These are phyloP conservation scores for Patagioenas fasciata DNA, from an alignment of 2,113 vertebrate genomes.

Conservation along the genomic window DNA sequence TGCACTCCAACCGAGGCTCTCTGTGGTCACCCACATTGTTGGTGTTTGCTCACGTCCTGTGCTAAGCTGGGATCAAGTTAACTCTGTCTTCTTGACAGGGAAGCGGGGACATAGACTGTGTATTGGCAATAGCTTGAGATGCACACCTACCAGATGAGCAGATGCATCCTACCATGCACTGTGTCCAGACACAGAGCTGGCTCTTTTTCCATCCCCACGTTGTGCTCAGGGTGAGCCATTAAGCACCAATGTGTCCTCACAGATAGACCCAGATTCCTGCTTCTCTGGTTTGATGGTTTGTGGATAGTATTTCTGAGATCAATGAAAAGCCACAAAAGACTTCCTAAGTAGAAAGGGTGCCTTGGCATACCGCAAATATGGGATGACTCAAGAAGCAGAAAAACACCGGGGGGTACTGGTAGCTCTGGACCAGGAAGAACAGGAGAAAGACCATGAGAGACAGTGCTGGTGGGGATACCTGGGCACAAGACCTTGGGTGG, in stretches of 20 bases:
- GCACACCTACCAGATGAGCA: accelerated
- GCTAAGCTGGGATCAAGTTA: neutral
- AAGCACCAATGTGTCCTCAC: neutral
- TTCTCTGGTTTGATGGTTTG: neutral
- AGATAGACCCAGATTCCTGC: neutral
- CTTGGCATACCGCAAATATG: neutral
- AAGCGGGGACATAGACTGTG: neutral
- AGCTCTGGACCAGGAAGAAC: neutral
- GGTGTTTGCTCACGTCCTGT: accelerated
- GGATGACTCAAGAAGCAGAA: neutral
- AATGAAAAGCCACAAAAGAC: neutral
- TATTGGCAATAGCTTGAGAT: neutral
- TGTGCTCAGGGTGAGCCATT: neutral
- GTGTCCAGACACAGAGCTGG: neutral
- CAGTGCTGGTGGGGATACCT: accelerated
- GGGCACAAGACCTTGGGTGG: neutral
- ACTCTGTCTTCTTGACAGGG: neutral
- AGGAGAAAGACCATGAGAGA: neutral
- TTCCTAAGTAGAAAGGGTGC: neutral
- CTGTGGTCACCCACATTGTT: neutral
- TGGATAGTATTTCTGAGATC: neutral
- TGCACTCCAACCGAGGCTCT: neutral
- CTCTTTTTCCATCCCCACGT: neutral
- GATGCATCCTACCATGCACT: neutral
- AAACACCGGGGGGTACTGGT: neutral